Evolutionary conservation across 2,797 vertebrate species (phyloP).

Genomic region (Gymnoscopelus microlampas): DNA sequence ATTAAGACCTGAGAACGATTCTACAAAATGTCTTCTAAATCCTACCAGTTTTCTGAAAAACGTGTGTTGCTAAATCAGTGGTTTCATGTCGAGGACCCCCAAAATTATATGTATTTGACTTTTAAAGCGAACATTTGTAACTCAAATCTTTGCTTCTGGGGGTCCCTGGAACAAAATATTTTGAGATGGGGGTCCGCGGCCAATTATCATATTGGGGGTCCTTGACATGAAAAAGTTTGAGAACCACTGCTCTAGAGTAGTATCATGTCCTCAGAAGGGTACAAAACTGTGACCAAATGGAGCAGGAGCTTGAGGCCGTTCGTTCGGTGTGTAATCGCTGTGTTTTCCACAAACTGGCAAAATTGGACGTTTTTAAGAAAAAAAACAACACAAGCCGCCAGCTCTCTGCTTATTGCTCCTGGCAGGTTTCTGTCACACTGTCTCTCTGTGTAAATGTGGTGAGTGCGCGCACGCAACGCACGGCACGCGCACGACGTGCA

Average conservation of each 20-base stretch:
- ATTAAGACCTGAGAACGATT: neutral
- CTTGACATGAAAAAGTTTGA: too few relatives aligned
- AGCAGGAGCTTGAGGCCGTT: neutral
- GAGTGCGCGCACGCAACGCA: conserved; percentile 17
- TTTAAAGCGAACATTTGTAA: too few relatives aligned
- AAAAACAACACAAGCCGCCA: conserved; percentile 10
- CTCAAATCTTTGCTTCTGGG: too few relatives aligned
- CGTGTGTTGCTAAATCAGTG: too few relatives aligned
- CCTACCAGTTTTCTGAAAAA: too few relatives aligned
- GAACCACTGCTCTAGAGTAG: neutral
- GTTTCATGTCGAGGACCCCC: too few relatives aligned
- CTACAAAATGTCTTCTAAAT: too few relatives aligned
- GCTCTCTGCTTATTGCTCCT: conserved; percentile 15
- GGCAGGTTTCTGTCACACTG: conserved; percentile 28
- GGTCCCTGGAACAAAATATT: too few relatives aligned
- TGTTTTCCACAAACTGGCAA: conserved; percentile 9
- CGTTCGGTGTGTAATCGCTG: conserved; percentile 4
- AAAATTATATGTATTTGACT: too few relatives aligned
- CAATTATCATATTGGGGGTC: too few relatives aligned
- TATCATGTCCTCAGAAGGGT: conserved; percentile 39
- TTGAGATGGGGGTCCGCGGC: too few relatives aligned
- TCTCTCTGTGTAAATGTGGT: conserved; percentile 36
- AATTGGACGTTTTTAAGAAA: too few relatives aligned
- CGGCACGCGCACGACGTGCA: conserved; percentile 25
- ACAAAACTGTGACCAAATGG: conserved; percentile 75